Percentiles rank a stretch among this genome's conserved stretches.
These are phyloP conservation scores for Carollia perspicillata DNA, from an alignment of 2,113 vertebrate genomes.

Conservation along the genomic window DNA sequence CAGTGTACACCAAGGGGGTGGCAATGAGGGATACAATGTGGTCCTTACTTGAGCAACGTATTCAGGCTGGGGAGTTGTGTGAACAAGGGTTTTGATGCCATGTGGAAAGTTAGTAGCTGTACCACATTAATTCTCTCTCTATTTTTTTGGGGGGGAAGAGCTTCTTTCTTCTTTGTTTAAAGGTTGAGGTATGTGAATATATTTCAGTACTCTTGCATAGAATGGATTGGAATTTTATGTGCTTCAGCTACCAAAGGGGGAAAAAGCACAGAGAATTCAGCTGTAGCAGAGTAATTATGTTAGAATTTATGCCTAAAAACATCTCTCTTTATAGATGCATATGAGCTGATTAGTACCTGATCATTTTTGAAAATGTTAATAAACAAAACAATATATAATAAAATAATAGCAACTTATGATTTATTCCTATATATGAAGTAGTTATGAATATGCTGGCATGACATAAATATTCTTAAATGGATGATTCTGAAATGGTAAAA, in stretches of 20 bases:
- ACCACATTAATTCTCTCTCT: not conserved
- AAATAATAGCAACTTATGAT: slow-evolving; percentile 10
- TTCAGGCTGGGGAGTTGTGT: not conserved
- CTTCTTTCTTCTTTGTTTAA: not conserved
- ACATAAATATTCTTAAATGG: slow-evolving; percentile 32
- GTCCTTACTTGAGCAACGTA: not conserved
- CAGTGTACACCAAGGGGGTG: not conserved
- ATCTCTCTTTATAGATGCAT: not conserved
- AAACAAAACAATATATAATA: not conserved
- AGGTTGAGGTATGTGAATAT: not conserved
- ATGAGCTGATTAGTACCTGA: not conserved
- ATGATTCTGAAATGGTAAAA: slow-evolving; percentile 52
- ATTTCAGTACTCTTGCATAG: not conserved
- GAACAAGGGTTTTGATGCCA: not conserved
- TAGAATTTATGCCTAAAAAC: not conserved
- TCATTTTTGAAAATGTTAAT: slow-evolving; percentile 29
- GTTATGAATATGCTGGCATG: not conserved
- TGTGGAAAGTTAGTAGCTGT: not conserved
- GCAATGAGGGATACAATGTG: not conserved
- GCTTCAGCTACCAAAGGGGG: not conserved
- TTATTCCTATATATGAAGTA: not conserved
- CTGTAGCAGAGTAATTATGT: not conserved
- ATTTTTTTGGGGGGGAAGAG: not conserved
- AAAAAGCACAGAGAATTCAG: not conserved
- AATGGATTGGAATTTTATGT: not conserved